Base-by-base conservation (phyloP, 2,113 vertebrate species). In the Bufo gargarizans region DNA sequence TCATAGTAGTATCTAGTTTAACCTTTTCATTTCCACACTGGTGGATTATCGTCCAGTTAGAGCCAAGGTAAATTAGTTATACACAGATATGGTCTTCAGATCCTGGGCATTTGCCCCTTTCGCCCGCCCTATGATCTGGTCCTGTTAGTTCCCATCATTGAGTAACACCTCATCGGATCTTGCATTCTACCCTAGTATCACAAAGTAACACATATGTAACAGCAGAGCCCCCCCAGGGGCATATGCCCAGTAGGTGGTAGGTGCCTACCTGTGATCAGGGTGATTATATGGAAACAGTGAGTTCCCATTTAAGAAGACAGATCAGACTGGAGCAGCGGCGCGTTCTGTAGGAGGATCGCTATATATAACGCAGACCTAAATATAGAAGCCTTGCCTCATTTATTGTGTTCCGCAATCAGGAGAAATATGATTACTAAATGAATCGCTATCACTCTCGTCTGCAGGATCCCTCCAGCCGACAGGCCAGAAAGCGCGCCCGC, bases 321-420 rank as follows among this genome's bases (percentile, higher is more conserved):
- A 33, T 47, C 47, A 77, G 33, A 77, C 45, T n/a, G n/a, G 53
- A 50, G 17, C 19, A 50, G 17, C 17, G 22, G 4, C 76, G 11
- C 5, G 76, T 76, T 76, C 72, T 20, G 72, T 77, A 53, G 76
- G 49, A 55, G 53, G 55, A 77, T 53, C n/a, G 20, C 50, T 77
- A 77, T 77, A 77, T 77, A 77, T 77, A 77, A 77, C 72, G 4
- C 76, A 12, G 47, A 53, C 76, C 76, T 77, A 77, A 77, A 77
- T 55, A 77, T 77, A 77, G 20, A 17, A 17, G 4, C 76, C 50
- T 55, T 77, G 49, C 76, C 49, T 77, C 19, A 55, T 77, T 77
- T 77, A 77, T 77, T 77, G 76, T 77, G 50, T 77, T 77, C 76
- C 49, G 76, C 76, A 77, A 77, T 77, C 76, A 77, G 55, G 76